phyloP scores from a whole-genome alignment of 2,797 vertebrate genomes.

The Gorsachius magnificus region DNA sequence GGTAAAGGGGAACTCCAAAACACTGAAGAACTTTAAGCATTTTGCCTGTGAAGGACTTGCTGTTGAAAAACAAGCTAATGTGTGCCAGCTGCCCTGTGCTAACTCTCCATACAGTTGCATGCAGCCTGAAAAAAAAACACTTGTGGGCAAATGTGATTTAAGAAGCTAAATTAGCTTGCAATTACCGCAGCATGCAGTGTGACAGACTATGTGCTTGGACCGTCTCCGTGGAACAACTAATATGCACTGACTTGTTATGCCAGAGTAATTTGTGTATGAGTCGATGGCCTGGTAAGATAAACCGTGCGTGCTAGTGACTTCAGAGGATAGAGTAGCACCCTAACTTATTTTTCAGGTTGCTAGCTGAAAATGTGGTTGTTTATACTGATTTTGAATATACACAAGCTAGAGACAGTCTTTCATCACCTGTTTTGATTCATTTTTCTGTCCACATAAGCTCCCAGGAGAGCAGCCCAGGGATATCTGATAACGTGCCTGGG shows the following conservation, averaged over 20 bases:
- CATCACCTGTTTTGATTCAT: neutral
- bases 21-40: neutral
- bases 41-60: neutral
- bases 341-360: neutral
- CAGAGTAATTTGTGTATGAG: neutral
- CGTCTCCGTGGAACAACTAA: neutral
- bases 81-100: neutral
- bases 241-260: neutral
- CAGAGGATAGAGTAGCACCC: neutral
- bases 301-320: neutral
- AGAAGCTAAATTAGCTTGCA: conserved; percentile 14
- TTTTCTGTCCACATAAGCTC: neutral
- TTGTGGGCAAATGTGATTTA: conserved; percentile 23
- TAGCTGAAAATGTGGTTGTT: neutral
- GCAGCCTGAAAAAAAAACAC: neutral
- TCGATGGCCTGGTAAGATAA: neutral
- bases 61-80: neutral
- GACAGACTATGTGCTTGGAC: neutral
- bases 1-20: neutral
- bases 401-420: neutral
- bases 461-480: neutral
- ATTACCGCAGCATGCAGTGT: neutral
- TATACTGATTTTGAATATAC: neutral
- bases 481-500: neutral
- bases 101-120: neutral